A percentile compares a stretch with the other conserved stretches of the same genome.
Conservation (phyloP, 2,113 vertebrate species). For the Patagioenas fasciata region DNA sequence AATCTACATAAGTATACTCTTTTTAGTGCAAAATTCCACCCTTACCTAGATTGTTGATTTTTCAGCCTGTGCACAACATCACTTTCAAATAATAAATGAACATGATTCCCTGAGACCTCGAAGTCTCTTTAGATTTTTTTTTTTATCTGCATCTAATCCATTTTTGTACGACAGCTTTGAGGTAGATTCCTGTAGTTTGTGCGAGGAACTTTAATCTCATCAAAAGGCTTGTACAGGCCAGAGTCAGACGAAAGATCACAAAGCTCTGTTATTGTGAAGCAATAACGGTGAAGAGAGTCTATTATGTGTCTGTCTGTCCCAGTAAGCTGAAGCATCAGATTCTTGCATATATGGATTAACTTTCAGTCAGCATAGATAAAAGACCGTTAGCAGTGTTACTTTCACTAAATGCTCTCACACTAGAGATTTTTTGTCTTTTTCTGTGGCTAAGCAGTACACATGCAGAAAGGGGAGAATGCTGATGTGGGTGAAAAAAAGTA, state of each 20-base stretch:
- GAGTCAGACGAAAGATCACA: conserved; percentile 81
- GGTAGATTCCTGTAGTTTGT: conserved; percentile 71
- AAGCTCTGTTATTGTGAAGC: conserved; percentile 70
- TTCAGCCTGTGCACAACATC: conserved; percentile 1
- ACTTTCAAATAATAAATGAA: conserved; percentile 48
- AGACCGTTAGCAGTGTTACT: conserved; percentile 75
- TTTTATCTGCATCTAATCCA: conserved; percentile 46
- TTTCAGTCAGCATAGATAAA: conserved; percentile 80
- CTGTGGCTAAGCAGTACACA: conserved; percentile 45
- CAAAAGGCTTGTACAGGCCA: conserved; percentile 66
- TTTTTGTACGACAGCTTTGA: conserved; percentile 71
- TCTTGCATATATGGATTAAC: conserved; percentile 87
- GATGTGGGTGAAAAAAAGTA: conserved; percentile 11
- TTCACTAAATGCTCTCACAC: conserved; percentile 72
- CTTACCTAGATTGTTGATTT: not conserved
- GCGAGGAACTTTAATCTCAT: conserved; percentile 73
- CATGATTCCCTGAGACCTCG: conserved; percentile 1
- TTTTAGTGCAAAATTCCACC: conserved; percentile 41
- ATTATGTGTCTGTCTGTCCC: conserved; percentile 83
- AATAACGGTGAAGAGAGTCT: conserved; percentile 74
- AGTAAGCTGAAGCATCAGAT: conserved; percentile 81
- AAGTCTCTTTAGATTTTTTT: conserved; percentile 30
- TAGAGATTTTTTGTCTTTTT: conserved; percentile 72
- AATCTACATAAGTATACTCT: not conserved
- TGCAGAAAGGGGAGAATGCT: conserved; percentile 34